Evolutionary conservation across 2,888 invertebrate species (phyloP).

Genomic region (Ecliptopera silaceata): DNA sequence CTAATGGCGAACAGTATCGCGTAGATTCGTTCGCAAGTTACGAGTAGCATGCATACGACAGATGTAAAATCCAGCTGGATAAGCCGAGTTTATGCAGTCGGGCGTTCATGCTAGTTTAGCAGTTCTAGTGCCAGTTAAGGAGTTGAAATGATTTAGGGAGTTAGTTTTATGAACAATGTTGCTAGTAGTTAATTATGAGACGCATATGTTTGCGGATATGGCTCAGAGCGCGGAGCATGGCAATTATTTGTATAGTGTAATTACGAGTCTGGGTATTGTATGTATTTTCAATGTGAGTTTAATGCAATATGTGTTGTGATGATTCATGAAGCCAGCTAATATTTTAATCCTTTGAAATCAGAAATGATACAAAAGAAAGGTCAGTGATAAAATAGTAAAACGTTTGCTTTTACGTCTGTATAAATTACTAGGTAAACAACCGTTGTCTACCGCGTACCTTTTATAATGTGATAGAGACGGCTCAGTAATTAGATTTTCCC

Average conservation of each 20-base stretch:
- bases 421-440: too few species aligned
- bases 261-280: not conserved
- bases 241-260: slow-evolving; percentile 11
- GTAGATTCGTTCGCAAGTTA: slow-evolving; percentile 32
- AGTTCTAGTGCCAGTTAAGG: slow-evolving; percentile 27
- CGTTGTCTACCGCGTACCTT: too few species aligned
- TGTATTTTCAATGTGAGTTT: slow-evolving; percentile 13
- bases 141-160: slow-evolving; percentile 34
- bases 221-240: not conserved
- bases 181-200: slow-evolving; percentile 27
- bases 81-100: slow-evolving; percentile 33
- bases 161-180: slow-evolving; percentile 29
- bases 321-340: not conserved
- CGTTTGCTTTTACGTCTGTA: too few species aligned
- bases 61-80: slow-evolving; percentile 30
- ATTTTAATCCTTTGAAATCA: too few species aligned
- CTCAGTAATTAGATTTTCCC: not conserved
- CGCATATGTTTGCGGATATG: slow-evolving; percentile 12
- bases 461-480: not conserved
- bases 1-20: slow-evolving; percentile 6
- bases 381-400: too few species aligned
- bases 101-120: slow-evolving; percentile 28
- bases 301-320: not conserved
- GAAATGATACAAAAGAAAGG: too few species aligned
- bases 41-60: slow-evolving; percentile 28